Evolutionary conservation across 2,888 invertebrate species (phyloP).

Genomic region (Epinotia nisella): DNA sequence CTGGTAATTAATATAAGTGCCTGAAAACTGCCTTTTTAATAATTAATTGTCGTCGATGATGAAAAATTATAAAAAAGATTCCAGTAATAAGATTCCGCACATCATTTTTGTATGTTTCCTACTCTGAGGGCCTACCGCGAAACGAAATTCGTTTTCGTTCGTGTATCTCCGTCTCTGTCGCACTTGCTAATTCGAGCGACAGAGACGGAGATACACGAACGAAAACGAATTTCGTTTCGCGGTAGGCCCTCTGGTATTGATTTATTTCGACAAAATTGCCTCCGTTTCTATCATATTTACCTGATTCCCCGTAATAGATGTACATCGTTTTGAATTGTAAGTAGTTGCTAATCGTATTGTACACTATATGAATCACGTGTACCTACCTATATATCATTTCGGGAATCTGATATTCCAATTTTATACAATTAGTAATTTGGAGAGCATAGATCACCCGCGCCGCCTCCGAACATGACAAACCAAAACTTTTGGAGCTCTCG

Average conservation of each 20-base stretch:
- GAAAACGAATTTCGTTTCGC: too few species aligned
- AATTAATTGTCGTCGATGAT: background rate
- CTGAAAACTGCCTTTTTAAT: background rate
- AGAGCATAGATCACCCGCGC: constrained; percentile 3
- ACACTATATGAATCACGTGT: too few species aligned
- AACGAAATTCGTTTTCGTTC: too few species aligned
- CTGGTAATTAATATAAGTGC: background rate
- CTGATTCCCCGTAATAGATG: background rate
- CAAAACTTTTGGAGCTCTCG: constrained; percentile 15
- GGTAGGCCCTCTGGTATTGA: too few species aligned
- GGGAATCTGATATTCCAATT: background rate
- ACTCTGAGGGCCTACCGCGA: too few species aligned
- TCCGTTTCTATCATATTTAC: background rate
- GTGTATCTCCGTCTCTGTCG: too few species aligned
- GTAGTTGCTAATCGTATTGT: too few species aligned
- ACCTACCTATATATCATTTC: too few species aligned
- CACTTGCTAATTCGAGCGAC: too few species aligned
- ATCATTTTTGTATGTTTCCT: background rate
- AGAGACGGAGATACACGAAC: too few species aligned
- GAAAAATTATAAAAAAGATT: background rate
- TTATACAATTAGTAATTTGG: background rate
- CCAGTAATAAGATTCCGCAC: background rate
- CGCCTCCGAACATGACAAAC: constrained; percentile 33
- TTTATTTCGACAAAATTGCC: background rate
- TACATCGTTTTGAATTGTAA: background rate